Evolutionary conservation across 2,797 vertebrate species (phyloP), one percentile per base, ranked within the genome.

Genomic region (Gymnodraco acuticeps): DNA sequence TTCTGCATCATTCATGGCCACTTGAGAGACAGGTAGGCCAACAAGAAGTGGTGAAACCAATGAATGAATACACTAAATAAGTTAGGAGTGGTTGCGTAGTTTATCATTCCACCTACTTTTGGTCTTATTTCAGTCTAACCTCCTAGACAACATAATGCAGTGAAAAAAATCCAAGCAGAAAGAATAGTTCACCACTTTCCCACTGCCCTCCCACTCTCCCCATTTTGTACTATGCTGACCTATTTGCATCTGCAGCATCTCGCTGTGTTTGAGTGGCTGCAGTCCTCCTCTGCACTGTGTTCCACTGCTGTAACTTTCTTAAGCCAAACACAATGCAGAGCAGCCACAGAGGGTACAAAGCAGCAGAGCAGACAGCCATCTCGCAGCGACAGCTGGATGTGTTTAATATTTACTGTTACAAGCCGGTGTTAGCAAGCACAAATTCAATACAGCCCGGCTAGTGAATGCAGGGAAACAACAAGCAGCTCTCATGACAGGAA

Each of bases 341-440:
- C 73, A 62, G 80, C 58, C 65, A 52, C 67, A 58, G 69, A 75
- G 52, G 70, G 52, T 45, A 69, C 43, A 38, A 46, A 73, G 82
- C 69, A 5, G 72, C 70, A 70, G 59, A 72, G 77, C 65, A 73
- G 65, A 82, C 56, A n/a, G 78, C 72, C 74, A 75, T 81, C 82
- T 66, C 75, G 54, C 69, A 61, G 72, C 56, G 52, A 82, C 88
- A 89, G 89, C 90, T 88, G 88, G 75, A 86, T 85, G 82, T 80
- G 82, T 90, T 91, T 85, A 86, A 87, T 80, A 86, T 89, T 87
- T 87, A 84, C 85, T 78, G 83, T 53, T 79, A 60, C 72, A 81
- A 82, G 76, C 77, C 66, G n/a, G 75, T 42, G 70, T 79, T 63
- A 66, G 75, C 71, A 15, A 58, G 71, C 82, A 73, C 59, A 47